Conservation (phyloP, 1,140 invertebrate species). For the Meloidogyne chitwoodi region DNA sequence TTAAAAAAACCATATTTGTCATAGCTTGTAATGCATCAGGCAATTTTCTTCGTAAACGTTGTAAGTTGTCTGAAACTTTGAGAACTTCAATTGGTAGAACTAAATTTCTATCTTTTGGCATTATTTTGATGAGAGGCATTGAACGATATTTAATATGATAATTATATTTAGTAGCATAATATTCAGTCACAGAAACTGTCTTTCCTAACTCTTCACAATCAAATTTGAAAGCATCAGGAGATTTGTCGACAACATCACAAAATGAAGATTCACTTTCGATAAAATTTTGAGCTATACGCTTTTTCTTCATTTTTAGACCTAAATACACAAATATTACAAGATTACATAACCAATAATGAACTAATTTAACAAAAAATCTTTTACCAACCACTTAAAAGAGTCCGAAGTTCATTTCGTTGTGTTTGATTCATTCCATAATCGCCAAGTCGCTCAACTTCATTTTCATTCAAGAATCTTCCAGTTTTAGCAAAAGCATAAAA, state of each 20-base stretch:
- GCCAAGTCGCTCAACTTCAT: neutral
- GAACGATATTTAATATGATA: neutral
- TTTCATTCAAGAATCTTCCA: neutral
- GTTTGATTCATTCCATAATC: neutral
- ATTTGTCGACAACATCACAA: neutral
- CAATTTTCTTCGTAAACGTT: conserved; percentile 4
- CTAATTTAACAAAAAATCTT: neutral
- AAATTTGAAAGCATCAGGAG: neutral
- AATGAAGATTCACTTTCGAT: neutral
- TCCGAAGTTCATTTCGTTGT: neutral
- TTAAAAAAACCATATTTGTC: too few relatives aligned
- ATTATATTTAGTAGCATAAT: neutral
- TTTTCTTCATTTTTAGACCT: neutral
- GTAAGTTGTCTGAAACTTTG: neutral
- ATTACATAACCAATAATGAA: too few relatives aligned
- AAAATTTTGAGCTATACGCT: neutral
- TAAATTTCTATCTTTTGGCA: conserved; percentile 2
- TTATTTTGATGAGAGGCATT: neutral
- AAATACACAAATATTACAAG: too few relatives aligned
- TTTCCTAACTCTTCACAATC: neutral
- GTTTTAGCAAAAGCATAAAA: neutral
- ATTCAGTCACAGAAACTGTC: neutral
- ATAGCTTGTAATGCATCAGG: conserved; percentile 14
- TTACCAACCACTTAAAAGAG: neutral
- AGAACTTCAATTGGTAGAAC: conserved; percentile 15